Evolutionary conservation across 2,888 invertebrate genomes (phyloP).

Genomic region (Dicranocentrus wangi): DNA sequence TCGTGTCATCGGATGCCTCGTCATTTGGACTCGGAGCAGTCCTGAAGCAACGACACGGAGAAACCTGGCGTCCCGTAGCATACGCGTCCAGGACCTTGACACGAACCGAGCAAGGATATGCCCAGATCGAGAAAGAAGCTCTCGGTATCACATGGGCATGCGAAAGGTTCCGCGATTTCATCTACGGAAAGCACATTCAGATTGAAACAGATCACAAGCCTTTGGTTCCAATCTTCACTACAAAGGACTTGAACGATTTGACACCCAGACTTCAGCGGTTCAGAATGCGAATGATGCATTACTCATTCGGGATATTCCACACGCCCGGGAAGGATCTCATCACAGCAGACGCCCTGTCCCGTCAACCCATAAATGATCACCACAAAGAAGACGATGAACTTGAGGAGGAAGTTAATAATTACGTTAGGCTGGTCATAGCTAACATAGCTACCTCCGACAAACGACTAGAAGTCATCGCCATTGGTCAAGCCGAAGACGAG

Average conservation of each 20-base stretch:
- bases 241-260: constrained; percentile 74
- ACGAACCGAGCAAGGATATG: constrained; percentile 73
- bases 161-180: constrained; percentile 74
- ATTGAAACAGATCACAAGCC: constrained; percentile 75
- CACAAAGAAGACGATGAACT: background rate
- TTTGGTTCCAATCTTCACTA: constrained; percentile 73
- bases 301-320: constrained; percentile 66
- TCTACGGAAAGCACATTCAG: constrained; percentile 73
- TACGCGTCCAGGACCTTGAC: constrained; percentile 74
- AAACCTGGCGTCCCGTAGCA: constrained; percentile 73
- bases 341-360: constrained; percentile 68
- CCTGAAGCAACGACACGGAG: constrained; percentile 72
- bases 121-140: constrained; percentile 75
- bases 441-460: constrained; percentile 27
- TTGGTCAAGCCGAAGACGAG: constrained; percentile 39
- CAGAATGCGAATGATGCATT: constrained; percentile 69
- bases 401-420: constrained; percentile 36
- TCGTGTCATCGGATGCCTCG: constrained; percentile 74
- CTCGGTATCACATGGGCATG: constrained; percentile 74
- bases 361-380: constrained; percentile 39
- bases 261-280: constrained; percentile 74
- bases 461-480: constrained; percentile 28
- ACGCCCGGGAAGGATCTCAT: constrained; percentile 70
- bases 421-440: background rate
- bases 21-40: constrained; percentile 74